Base-by-base conservation (phyloP, 53 echinoderm and acorn worm species). In the Hippasteria phrygiana region DNA sequence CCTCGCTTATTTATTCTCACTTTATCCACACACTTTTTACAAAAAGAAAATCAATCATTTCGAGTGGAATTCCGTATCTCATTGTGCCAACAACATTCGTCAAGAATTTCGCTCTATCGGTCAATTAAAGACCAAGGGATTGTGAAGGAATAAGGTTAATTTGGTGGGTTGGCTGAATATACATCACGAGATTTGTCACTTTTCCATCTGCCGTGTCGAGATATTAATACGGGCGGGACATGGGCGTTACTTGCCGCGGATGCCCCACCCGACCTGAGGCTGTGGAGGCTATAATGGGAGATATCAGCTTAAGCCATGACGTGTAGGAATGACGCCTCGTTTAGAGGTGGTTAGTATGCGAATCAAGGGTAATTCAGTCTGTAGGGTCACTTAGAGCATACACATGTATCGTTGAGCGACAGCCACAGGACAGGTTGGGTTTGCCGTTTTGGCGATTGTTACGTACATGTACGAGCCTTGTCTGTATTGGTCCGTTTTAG, bases 191-290 rank as follows among this genome's bases (percentile, higher is more conserved):
- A 53, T 10, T 5, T 55, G n/a, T 80, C 63, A 7, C 62, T 34
- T 40, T 80, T 80, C 81, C 81, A 80, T 62, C 81, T 62, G 8
- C 81, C 64, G 31, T 84, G 85, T 46, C 38, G 20, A 33, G 76
- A 76, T 29, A 76, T 50, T 13, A 76, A 31, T 46, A 18, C 14
- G 12, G 36, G 48, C 5, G 76, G 53, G 16, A 76, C 2, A 17
- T 76, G 48, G 39, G 53, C 53, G 17, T 53, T 76, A 31, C 35
- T 47, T 48, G 87, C 87, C 18, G 87, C 54, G 7, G 72, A 72
- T 34, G 72, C 73, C 1, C 71, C 87, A 5, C 73, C 87, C 3
- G 51, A 34, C 13, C 87, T 71, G 9, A 87, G 73, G 32, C 87
- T 86, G 72, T 71, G 86, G 4, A 83, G 69, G 9, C 84, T 69